phyloP scores from a whole-genome alignment of 1,140 invertebrate genomes.

The Zaprionus kolodkinae region DNA sequence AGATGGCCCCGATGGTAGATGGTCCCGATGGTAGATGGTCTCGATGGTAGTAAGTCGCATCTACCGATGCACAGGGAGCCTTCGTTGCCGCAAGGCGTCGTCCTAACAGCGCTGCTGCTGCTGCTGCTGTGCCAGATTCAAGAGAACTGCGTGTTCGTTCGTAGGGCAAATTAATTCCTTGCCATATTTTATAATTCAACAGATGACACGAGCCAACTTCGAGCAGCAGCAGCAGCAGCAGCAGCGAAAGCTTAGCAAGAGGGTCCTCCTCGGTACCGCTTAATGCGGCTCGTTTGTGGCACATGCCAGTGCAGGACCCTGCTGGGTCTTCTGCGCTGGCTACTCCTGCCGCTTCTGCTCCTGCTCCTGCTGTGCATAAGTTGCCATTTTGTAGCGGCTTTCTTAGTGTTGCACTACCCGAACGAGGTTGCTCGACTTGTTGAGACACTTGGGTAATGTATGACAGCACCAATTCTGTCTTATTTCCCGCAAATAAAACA shows the following conservation, averaged over 20 bases:
- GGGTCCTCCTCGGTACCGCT: constrained; percentile 39
- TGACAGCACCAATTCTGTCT: background rate
- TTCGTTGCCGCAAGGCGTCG: constrained; percentile 36
- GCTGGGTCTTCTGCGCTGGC: constrained; percentile 14
- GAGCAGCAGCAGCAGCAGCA: constrained; percentile 8
- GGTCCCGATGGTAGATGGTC: constrained; percentile 45
- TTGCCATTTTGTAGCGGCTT: constrained; percentile 27
- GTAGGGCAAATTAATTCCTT: constrained; percentile 78
- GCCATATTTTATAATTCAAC: constrained; percentile 83
- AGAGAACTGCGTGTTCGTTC: constrained; percentile 49
- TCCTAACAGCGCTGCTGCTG: constrained; percentile 37
- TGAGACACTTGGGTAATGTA: background rate
- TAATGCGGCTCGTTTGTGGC: constrained; percentile 72
- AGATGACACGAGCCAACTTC: constrained; percentile 79
- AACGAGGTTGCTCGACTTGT: background rate
- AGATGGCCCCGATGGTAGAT: constrained; percentile 68
- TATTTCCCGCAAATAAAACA: no score
- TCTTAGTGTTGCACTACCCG: constrained; percentile 14
- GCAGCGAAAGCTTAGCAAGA: constrained; percentile 33
- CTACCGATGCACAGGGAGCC: constrained; percentile 17
- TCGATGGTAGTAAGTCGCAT: constrained; percentile 24
- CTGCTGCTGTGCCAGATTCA: constrained; percentile 79
- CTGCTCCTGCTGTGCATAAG: constrained; percentile 14
- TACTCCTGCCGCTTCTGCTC: constrained; percentile 20
- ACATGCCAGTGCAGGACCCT: constrained; percentile 66